Evolutionary conservation across 2,888 invertebrate species (phyloP).

Genomic region (Perdita meconis): DNA sequence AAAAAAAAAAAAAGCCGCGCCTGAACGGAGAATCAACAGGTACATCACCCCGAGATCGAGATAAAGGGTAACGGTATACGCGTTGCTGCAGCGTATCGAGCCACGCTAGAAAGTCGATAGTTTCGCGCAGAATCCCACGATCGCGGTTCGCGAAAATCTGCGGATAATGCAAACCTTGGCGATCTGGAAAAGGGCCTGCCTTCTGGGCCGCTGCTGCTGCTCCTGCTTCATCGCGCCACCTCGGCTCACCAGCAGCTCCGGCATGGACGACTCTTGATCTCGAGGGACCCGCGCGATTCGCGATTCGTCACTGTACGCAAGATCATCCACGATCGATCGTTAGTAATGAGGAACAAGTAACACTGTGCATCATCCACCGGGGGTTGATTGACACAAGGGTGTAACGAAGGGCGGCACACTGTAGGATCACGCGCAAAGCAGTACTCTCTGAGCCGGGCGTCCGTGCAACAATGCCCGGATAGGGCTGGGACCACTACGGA

Average conservation of each 20-base stretch:
- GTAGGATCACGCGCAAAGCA: constrained; percentile 57
- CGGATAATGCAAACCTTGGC: constrained; percentile 87
- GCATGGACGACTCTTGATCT: constrained; percentile 16
- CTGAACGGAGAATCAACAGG: constrained; percentile 62
- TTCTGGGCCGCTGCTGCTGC: constrained; percentile 74
- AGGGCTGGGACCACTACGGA: constrained; percentile 76
- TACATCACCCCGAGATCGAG: constrained; percentile 31
- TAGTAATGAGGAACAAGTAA: not conserved
- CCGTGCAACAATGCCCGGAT: constrained; percentile 81
- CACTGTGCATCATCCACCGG: constrained; percentile 58
- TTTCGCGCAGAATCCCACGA: not conserved
- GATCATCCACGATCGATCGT: constrained; percentile 49
- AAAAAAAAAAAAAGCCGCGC: constrained; percentile 10
- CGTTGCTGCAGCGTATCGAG: constrained; percentile 54
- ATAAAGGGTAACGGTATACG: constrained; percentile 64
- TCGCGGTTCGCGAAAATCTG: no score
- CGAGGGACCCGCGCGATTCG: constrained; percentile 10
- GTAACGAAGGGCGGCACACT: constrained; percentile 41
- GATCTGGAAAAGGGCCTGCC: constrained; percentile 89
- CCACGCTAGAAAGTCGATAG: constrained; percentile 15
- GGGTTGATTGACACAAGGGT: constrained; percentile 30
- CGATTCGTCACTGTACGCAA: constrained; percentile 12
- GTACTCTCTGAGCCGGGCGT: constrained; percentile 80
- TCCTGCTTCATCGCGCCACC: constrained; percentile 79
- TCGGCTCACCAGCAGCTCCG: constrained; percentile 27